Percentiles rank a stretch among this genome's conserved stretches.
Evolutionary conservation across 2,797 vertebrate species (phyloP).

Genomic region (Bradypus variegatus): DNA sequence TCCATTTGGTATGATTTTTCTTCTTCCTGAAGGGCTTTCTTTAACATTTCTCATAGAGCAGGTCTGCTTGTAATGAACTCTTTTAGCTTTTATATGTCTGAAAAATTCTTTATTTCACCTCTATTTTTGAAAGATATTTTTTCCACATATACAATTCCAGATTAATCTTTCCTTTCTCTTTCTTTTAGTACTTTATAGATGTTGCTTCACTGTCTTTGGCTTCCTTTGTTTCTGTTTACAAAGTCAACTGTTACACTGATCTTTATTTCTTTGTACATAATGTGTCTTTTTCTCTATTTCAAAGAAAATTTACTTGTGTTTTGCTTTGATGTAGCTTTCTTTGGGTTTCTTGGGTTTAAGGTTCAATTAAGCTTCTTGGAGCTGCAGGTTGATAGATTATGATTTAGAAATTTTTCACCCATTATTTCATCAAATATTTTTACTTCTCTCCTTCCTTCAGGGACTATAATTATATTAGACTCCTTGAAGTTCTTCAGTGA

Average conservation of each 20-base stretch:
- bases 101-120: background rate
- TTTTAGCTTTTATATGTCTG: background rate
- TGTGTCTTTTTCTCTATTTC: background rate
- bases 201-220: background rate
- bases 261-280: background rate
- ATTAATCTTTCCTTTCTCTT: background rate
- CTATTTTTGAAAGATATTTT: background rate
- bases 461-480: background rate
- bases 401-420: conserved; percentile 1
- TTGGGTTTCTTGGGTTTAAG: background rate
- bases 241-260: conserved; percentile 4
- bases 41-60: conserved; percentile 3
- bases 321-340: background rate
- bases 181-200: background rate
- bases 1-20: conserved; percentile 10
- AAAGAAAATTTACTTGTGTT: background rate
- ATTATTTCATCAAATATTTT: conserved; percentile 26
- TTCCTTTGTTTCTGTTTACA: background rate
- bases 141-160: background rate
- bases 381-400: background rate
- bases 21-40: background rate
- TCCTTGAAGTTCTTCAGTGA: background rate
- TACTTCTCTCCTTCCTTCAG: background rate
- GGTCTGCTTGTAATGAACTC: background rate
- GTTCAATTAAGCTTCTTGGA: conserved; percentile 7